Evolutionary conservation across 2,113 vertebrate species (phyloP).

Genomic region (Puma concolor): DNA sequence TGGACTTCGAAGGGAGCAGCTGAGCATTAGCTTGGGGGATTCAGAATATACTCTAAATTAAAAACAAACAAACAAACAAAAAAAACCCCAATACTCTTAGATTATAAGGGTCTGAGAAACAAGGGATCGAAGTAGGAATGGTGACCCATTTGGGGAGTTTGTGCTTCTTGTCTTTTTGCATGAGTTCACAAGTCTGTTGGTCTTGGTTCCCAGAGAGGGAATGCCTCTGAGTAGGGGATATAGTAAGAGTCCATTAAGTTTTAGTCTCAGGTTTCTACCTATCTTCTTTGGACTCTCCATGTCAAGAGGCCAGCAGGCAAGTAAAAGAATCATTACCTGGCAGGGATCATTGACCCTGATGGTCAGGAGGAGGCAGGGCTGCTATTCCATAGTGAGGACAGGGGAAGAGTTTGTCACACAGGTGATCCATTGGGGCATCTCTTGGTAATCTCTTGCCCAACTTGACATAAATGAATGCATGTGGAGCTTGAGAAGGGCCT

Average conservation of each 20-base stretch:
- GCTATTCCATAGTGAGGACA: neutral
- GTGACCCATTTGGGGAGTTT: neutral
- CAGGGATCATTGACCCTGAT: neutral
- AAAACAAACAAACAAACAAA: neutral
- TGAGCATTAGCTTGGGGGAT: neutral
- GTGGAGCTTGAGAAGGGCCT: neutral
- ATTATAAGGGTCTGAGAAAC: neutral
- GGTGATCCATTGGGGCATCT: neutral
- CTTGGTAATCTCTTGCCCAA: neutral
- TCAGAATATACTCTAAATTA: neutral
- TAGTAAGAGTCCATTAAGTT: neutral
- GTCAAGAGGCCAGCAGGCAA: neutral
- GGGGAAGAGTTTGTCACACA: neutral
- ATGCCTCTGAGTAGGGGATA: neutral
- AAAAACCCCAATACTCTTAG: fast-evolving
- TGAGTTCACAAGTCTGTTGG: neutral
- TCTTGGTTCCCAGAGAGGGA: neutral
- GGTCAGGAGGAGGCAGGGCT: neutral
- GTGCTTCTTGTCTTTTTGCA: neutral
- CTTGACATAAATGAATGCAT: neutral
- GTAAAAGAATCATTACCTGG: neutral
- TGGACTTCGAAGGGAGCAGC: neutral
- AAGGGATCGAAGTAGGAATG: neutral
- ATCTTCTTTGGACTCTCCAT: neutral
- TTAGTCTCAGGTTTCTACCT: neutral